These are phyloP conservation scores for Propithecus perrieri DNA, from an alignment of 2,797 vertebrate species.

Conservation along the genomic window DNA sequence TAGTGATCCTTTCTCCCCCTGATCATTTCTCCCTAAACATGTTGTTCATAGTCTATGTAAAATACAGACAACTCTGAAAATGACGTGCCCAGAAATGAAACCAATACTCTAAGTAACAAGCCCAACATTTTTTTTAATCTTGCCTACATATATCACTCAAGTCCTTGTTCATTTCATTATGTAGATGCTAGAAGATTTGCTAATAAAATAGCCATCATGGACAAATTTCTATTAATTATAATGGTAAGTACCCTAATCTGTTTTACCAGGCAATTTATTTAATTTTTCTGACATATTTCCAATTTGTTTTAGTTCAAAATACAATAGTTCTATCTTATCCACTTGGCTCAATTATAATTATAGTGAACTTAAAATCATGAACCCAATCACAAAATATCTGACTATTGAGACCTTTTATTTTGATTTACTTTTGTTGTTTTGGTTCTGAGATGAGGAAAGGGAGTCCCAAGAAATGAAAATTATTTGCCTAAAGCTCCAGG, in stretches of 20 bases:
- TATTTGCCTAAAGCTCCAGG: background rate
- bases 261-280: background rate
- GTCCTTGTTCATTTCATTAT: background rate
- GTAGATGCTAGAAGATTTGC: background rate
- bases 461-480: background rate
- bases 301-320: background rate
- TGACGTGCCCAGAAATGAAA: background rate
- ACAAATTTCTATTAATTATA: background rate
- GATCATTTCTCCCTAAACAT: background rate
- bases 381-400: background rate
- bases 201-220: background rate
- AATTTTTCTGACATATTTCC: background rate
- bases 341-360: rapidly evolving
- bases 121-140: background rate
- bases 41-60: background rate
- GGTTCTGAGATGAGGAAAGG: background rate
- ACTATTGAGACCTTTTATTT: background rate
- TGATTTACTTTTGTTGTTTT: background rate
- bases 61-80: background rate
- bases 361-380: background rate
- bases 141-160: background rate
- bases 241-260: background rate
- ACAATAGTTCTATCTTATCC: background rate
- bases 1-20: background rate
- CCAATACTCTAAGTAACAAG: background rate